Base-by-base conservation (phyloP, 2,888 invertebrate genomes). In the Thalpophila matura region DNA sequence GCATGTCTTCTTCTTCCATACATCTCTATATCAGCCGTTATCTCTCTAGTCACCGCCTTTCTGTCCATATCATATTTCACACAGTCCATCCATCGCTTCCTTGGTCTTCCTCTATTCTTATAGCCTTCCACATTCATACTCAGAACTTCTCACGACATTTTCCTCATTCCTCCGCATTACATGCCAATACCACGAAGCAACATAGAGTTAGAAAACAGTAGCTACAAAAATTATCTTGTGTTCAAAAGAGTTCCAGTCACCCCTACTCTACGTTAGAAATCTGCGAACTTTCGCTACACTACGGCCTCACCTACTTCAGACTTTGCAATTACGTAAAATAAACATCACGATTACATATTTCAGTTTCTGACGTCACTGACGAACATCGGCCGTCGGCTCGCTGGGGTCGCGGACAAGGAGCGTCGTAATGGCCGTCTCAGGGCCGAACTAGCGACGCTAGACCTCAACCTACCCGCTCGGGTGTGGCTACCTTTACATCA, bases 401-500 rank as follows among this genome's bases (percentile, higher is more conserved):
- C 93, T 55, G 83, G 90, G 51, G 93, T 95, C 6, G 91, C 93
- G 12, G 94, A 94, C 78, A 93, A 93, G 92, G 99, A 99, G 90
- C 97, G 98, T 76, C 98, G 99, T 93, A 99, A 98, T 73, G 98
- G 98, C 69, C 96, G 98, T 78, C 95, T 99, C 77, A 97, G 99
- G 72, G 99, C 99, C 58, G 99, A 99, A 91, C 96, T 99, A 79
- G 98, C 98, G 76, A 96, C 98, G 80, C 95, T 99, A 62, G 99
- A 99, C 95, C 96, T 99, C 77, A 99, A 99, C 95, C 96, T 99
- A 66, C 99, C 99, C 12, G 99, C 99, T 10, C 95, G 99, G 62
- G 99, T 99, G 66, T 99, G 99, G 99, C 96, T 99, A 80, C 99
- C 99, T 12, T 96, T 99, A 45, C 97, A 98, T 90, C 97, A 97